Conservation (phyloP, 1,140 invertebrate genomes). For the Diachasmimorpha longicaudata region DNA sequence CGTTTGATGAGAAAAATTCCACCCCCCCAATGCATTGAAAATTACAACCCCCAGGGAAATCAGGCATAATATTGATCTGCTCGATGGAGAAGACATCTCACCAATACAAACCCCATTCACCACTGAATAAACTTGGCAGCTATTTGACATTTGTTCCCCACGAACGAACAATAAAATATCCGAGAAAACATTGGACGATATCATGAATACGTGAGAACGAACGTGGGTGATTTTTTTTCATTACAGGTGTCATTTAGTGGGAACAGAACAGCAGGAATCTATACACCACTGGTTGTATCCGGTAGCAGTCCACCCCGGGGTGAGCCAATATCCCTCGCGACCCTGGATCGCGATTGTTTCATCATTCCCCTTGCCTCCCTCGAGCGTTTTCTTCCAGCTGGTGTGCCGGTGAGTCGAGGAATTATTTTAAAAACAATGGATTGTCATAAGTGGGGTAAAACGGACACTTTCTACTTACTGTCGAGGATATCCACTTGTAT, state of each 20-base stretch:
- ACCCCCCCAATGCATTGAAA: neutral
- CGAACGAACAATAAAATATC: neutral
- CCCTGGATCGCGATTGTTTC: slow-evolving; percentile 84
- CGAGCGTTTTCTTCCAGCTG: slow-evolving; percentile 83
- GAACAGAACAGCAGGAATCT: slow-evolving; percentile 49
- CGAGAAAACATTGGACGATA: neutral
- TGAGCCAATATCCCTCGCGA: slow-evolving; percentile 76
- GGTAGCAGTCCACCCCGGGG: slow-evolving; percentile 61
- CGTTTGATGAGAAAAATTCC: too few relatives aligned
- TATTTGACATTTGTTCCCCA: neutral
- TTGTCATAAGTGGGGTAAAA: too few relatives aligned
- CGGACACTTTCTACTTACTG: too few relatives aligned
- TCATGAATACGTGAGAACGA: slow-evolving; percentile 12
- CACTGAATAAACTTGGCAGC: neutral
- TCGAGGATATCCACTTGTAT: too few relatives aligned
- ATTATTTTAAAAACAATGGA: too few relatives aligned
- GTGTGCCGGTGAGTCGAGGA: slow-evolving; percentile 73
- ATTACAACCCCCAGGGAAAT: neutral
- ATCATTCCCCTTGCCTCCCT: slow-evolving; percentile 87
- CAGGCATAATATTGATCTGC: neutral
- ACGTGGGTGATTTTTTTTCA: slow-evolving; percentile 11
- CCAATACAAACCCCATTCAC: neutral
- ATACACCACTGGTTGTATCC: slow-evolving; percentile 57
- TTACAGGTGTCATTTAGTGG: slow-evolving; percentile 55
- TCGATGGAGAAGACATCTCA: neutral